These are phyloP conservation scores for Lacerta bilineata DNA, from an alignment of 2,797 vertebrate species.

Conservation along the genomic window DNA sequence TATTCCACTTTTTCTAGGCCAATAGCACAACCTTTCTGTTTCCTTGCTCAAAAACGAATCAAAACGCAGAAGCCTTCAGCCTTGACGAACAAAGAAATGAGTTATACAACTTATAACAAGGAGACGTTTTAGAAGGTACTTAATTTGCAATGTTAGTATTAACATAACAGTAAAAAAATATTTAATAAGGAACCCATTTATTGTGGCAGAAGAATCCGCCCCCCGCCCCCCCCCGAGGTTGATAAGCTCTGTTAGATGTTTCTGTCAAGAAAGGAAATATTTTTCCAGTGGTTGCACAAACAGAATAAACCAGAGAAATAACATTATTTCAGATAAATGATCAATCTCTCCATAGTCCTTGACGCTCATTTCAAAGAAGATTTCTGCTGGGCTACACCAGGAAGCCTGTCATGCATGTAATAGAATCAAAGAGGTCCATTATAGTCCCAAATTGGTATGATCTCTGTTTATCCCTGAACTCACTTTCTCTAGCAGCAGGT, in stretches of 20 bases:
- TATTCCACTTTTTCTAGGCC: not conserved
- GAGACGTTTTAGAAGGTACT: conserved; percentile 27
- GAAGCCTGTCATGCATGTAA: conserved; percentile 76
- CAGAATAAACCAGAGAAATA: conserved; percentile 77
- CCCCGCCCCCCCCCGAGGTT: conserved; percentile 52
- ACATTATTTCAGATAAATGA: conserved; percentile 79
- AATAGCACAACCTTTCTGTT: not conserved
- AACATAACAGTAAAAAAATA: conserved; percentile 47
- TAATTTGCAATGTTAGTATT: conserved; percentile 42
- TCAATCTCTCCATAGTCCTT: conserved; percentile 74
- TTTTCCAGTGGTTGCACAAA: conserved; percentile 76
- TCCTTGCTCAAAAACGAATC: conserved; percentile 15
- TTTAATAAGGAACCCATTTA: conserved; percentile 56
- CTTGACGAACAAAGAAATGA: conserved; percentile 40
- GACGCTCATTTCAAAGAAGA: conserved; percentile 70
- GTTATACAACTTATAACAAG: conserved; percentile 35
- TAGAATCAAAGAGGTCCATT: conserved; percentile 70
- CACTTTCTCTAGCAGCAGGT: conserved; percentile 57
- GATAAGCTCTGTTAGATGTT: conserved; percentile 40
- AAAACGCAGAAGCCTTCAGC: not conserved
- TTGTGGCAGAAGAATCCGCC: conserved; percentile 41
- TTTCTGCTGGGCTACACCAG: conserved; percentile 72
- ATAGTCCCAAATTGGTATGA: conserved; percentile 70
- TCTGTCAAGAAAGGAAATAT: conserved; percentile 71
- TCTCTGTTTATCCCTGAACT: conserved; percentile 62